Base-by-base conservation (phyloP, 2,113 vertebrate species). In the Lampris incognitus region DNA sequence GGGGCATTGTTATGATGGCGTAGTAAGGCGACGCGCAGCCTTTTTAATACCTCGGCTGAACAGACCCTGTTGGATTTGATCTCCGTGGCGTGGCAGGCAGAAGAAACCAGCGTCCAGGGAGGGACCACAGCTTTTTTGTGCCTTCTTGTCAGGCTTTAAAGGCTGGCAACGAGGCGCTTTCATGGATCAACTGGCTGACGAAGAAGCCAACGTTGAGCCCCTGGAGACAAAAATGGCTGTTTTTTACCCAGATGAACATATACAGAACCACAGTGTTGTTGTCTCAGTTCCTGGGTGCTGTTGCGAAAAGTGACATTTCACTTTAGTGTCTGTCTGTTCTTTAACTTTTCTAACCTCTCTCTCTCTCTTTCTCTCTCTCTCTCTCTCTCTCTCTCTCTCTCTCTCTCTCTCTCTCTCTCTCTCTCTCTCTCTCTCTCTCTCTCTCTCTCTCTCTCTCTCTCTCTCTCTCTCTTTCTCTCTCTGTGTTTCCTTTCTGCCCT, bases 291-390 rank as follows among this genome's bases (percentile, higher is more conserved):
- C 39, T 5, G 52, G 63, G 63, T 62, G 36, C 61, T 3, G 42
- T 64, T 11, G 66, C 24, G 60, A 75, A 78, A 87, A 82, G 74
- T 24, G 7, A 4, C 2, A 36, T 71, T 72, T 80, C 66, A 75
- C n/a, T 57, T 0, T 51, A 44, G 52, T 50, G 13, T 0, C n/a
- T 38, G 62, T 78, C 72, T 80, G 66, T 78, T 85, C 71, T 65
- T 63, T 24, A 64, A 64, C 66, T 81, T 86, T 81, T 69, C 44
- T 69, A 64, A 76, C 68, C 72, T 75, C 44, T 81, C 44, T 74
- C 64, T 80, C 40, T 52, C 9, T 9, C 74, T 24, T 57, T 71
- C 50, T 62, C 5, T 24, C 11, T 69, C 58, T 63, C 63, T 74
- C 69, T 79, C 78, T 76, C 68, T 82, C 39, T 82, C 57, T 60